phyloP scores from a whole-genome alignment of 2,797 vertebrate genomes.

The Cossypha caffra region DNA sequence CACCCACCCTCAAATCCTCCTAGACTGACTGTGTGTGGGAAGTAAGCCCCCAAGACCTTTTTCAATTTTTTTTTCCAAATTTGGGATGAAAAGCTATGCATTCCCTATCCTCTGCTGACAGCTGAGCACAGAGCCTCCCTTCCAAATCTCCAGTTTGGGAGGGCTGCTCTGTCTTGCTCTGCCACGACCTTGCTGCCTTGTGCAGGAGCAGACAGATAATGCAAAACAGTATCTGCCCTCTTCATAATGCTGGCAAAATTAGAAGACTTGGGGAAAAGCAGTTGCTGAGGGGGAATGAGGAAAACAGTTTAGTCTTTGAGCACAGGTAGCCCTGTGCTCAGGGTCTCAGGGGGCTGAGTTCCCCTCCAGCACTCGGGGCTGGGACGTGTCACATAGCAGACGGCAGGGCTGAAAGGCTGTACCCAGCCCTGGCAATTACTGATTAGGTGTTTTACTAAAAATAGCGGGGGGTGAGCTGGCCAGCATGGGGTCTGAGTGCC shows the following conservation, averaged over 20 bases:
- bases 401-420: neutral
- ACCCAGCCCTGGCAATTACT: neutral
- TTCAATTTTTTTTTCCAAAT: neutral
- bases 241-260: neutral
- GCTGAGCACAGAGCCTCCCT: neutral
- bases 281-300: neutral
- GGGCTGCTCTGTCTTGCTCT: neutral
- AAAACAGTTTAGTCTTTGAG: neutral
- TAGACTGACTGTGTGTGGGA: fast-evolving
- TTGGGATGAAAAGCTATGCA: neutral
- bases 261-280: neutral
- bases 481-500: neutral
- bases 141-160: neutral
- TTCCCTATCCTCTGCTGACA: neutral
- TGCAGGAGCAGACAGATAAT: neutral
- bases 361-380: neutral
- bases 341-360: neutral
- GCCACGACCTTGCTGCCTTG: neutral
- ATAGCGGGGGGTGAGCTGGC: neutral
- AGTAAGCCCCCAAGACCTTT: neutral
- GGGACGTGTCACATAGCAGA: neutral
- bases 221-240: neutral
- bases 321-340: neutral
- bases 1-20: neutral
- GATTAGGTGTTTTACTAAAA: neutral